A percentile compares a stretch with the other conserved stretches of the same genome.
phyloP scores from a whole-genome alignment of 2,888 invertebrate genomes.

The Trichopoda pennipes region DNA sequence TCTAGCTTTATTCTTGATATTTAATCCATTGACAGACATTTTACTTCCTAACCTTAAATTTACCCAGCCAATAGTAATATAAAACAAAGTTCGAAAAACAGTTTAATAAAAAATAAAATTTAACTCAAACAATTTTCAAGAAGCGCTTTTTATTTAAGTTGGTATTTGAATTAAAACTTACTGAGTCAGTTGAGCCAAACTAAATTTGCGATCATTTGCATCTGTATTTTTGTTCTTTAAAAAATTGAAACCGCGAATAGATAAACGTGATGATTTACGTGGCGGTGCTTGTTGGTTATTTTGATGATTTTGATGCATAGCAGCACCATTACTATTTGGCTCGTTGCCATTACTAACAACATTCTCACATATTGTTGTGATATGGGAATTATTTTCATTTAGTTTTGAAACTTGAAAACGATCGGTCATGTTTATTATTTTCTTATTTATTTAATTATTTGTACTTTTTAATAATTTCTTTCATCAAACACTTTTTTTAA shows the following conservation, averaged over 20 bases:
- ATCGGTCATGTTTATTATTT: slow-evolving; percentile 72
- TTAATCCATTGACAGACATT: no score
- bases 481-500: background rate
- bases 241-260: slow-evolving; percentile 76
- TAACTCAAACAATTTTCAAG: no score
- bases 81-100: no score
- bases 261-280: slow-evolving; percentile 75
- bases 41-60: no score
- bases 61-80: no score
- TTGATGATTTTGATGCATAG: slow-evolving; percentile 28
- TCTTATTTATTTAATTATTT: slow-evolving; percentile 23
- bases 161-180: slow-evolving; percentile 69
- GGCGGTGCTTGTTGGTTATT: slow-evolving; percentile 69
- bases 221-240: slow-evolving; percentile 70
- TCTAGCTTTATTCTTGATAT: no score
- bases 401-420: slow-evolving; percentile 77
- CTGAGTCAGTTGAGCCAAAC: slow-evolving; percentile 80
- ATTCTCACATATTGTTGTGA: slow-evolving; percentile 67
- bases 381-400: slow-evolving; percentile 71
- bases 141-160: no score
- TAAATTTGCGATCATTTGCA: slow-evolving; percentile 78
- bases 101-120: no score
- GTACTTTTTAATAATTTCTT: slow-evolving; percentile 1
- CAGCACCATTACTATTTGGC: slow-evolving; percentile 56
- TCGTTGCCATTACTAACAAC: slow-evolving; percentile 16